These are phyloP conservation scores for Orthochromis malagaraziensis DNA, from an alignment of 2,113 vertebrate species.

Conservation along the genomic window DNA sequence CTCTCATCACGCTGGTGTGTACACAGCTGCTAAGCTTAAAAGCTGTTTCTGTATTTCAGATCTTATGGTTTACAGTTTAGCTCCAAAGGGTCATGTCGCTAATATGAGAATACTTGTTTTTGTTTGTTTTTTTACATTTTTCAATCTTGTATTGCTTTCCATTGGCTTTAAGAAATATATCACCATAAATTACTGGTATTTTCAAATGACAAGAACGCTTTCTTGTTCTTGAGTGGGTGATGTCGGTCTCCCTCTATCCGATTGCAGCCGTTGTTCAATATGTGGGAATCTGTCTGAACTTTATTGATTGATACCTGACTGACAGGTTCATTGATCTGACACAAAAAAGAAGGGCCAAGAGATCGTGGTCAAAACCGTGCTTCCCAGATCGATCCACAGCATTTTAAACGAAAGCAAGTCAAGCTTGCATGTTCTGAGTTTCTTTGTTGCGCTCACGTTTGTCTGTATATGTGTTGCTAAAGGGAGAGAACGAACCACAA, in stretches of 20 bases:
- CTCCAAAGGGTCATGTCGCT: background rate
- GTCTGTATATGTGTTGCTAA: background rate
- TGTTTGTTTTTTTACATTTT: background rate
- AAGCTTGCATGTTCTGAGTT: background rate
- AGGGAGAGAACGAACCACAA: background rate
- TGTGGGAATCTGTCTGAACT: background rate
- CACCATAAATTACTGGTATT: background rate
- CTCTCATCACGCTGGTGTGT: background rate
- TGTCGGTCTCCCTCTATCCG: background rate
- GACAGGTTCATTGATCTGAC: slow-evolving; percentile 6
- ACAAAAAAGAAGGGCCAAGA: background rate
- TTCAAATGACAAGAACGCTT: background rate
- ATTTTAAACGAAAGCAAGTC: background rate
- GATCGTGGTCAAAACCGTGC: background rate
- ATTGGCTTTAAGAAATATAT: background rate
- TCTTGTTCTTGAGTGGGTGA: background rate
- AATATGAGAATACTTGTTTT: background rate
- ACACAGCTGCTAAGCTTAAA: background rate
- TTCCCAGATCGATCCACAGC: background rate
- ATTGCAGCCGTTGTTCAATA: background rate
- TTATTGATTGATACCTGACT: slow-evolving; percentile 11
- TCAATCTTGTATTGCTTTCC: background rate
- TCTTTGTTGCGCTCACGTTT: background rate
- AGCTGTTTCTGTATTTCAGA: background rate
- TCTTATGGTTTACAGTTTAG: background rate